A percentile compares a stretch with the other conserved stretches of the same genome.
Conservation (phyloP, 2,113 vertebrate genomes). For the Todiramphus chloris region DNA sequence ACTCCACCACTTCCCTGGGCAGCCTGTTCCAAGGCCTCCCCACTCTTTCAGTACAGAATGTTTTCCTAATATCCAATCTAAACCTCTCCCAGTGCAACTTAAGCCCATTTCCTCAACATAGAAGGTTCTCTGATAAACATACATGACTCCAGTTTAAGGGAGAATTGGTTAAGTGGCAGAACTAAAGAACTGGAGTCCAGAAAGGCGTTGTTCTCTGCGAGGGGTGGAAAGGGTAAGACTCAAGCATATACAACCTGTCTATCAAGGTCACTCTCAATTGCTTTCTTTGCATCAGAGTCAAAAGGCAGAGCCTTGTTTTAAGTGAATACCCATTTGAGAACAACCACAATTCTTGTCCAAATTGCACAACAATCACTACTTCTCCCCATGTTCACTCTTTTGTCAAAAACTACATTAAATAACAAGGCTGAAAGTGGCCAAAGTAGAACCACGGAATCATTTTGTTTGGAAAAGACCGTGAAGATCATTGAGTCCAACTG, state of each 20-base stretch:
- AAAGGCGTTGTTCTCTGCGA: background rate
- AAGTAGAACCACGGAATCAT: background rate
- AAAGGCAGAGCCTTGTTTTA: background rate
- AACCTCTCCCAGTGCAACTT: too few relatives aligned
- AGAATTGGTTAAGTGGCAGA: background rate
- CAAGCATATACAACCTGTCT: background rate
- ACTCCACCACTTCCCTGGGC: too few relatives aligned
- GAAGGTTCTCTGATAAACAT: background rate
- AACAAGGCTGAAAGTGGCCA: background rate
- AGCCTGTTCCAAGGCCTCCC: too few relatives aligned
- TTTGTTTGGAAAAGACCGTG: background rate
- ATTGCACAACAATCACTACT: background rate
- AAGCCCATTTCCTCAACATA: too few relatives aligned
- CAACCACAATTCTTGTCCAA: background rate
- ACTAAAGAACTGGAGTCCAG: background rate
- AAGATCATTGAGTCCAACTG: background rate
- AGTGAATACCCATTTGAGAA: background rate
- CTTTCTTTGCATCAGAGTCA: rapidly evolving
- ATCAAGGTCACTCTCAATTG: background rate
- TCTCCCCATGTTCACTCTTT: background rate
- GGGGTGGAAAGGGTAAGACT: background rate
- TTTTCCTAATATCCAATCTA: too few relatives aligned
- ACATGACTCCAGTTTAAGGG: background rate
- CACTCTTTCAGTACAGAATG: too few relatives aligned
- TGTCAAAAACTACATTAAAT: background rate